Base-by-base conservation (phyloP, 1,140 invertebrate genomes). In the Antheraea pernyi region DNA sequence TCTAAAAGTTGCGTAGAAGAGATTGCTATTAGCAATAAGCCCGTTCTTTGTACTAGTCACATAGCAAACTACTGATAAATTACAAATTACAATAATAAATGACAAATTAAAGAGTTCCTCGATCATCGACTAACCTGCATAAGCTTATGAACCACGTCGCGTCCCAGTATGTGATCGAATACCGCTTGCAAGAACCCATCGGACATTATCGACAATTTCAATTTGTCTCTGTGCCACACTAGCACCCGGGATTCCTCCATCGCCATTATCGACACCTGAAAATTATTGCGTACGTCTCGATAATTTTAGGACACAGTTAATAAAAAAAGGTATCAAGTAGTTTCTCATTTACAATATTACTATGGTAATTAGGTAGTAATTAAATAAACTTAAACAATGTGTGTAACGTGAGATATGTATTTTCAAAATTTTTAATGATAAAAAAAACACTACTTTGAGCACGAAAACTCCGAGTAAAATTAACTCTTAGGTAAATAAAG, bases 81-180 rank as follows among this genome's bases (percentile, higher is more conserved):
- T 42, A 42, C 39, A 42, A 8, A 0, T 42, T 0, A 3, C 2
- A 42, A 42, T 42, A 4, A 42, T 42, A 4, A 10, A 8, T 42
- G 2, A 7, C 11, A 42, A 42, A 42, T 11, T 42, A 42, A 42
- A 42, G 7, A 11, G 11, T 42, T 0, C 39, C 39, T 42, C 7
- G 7, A 42, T 4, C 22, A 30, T 30, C 39, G 39, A 59, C 36
- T n/a, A 37, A 97, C 97, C 94, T 97, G 96, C 94, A 98, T 96
- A 16, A 98, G 93, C 91, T 98, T 98, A 82, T 97, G 96, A 11
- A 98, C 97, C 70, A 98, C 96, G 91, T 98, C 97, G 77, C 97
- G 93, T 18, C 97, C 97, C 59, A 98, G 94, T 75, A 98, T 96
- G 81, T 97, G 96, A 90, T 97, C 96, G 89, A 98, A 97, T 46